Conservation (phyloP, 2,888 invertebrate species). For the Leucania comma region DNA sequence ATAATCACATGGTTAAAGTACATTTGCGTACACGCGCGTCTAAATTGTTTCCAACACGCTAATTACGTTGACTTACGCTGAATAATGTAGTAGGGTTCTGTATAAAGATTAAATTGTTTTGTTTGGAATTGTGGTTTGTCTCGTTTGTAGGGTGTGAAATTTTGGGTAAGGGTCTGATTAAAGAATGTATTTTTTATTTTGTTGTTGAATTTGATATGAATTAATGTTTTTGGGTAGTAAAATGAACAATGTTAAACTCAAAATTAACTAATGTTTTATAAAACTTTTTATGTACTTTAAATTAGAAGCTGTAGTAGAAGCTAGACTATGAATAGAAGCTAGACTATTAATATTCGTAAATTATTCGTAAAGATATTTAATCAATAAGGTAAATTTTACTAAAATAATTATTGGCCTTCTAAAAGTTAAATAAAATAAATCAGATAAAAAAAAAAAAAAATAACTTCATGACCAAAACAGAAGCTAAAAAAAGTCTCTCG, state of each 20-base stretch:
- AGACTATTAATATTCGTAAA: too few relatives aligned
- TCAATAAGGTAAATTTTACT: neutral
- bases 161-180: conserved; percentile 14
- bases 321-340: too few relatives aligned
- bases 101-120: conserved; percentile 42
- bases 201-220: neutral
- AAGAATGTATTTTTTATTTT: conserved; percentile 11
- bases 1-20: conserved; percentile 66
- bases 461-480: neutral
- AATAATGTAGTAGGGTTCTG: conserved; percentile 58
- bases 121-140: conserved; percentile 28
- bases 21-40: conserved; percentile 66
- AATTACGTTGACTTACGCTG: conserved; percentile 62
- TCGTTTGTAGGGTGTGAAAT: conserved; percentile 12
- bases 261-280: neutral
- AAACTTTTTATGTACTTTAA: too few relatives aligned
- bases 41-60: conserved; percentile 72
- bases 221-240: neutral
- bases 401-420: neutral
- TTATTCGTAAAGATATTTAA: neutral
- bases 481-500: conserved; percentile 3
- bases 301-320: too few relatives aligned
- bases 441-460: neutral
- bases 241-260: neutral
- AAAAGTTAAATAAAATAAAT: neutral